Base-by-base conservation (phyloP, 1,140 invertebrate genomes). In the Drosophila pectinifera region DNA sequence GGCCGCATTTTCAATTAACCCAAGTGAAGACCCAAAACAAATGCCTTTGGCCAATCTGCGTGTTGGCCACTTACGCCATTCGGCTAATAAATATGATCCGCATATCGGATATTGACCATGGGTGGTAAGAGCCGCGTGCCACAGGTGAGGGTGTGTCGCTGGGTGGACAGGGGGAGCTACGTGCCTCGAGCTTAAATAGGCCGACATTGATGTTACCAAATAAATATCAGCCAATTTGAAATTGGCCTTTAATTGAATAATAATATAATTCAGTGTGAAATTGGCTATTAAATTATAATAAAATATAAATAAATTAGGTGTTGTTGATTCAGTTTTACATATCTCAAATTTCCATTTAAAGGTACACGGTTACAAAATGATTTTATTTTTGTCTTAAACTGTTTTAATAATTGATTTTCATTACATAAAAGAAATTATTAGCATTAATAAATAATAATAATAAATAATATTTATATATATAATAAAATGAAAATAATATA, bases 101-200 rank as follows among this genome's bases (percentile, higher is more conserved):
- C 63, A 86, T 75, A 85, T 78, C 42, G 31, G 75, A 88, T 88
- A 78, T 85, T 82, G 69, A 78, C 81, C 68, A 86, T 69, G 69
- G 58, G 55, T 24, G 64, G 36, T 39, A 31, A 22, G 13, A 3
- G 41, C 22, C 61, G 73, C 38, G 51, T 42, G 49, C n/a, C 57
- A 24, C 10, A 4, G n/a, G n/a, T n/a, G n/a, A n/a, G 16, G 51
- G 22, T n/a, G 51, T 62, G 34, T 8, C 22, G 10, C n/a, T 22
- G 48, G 42, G 45, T 34, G 28, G 36, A 31, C 16, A 31, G 18
- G 18, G 22, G 41, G 43, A 55, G 38, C 16, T 22, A 16, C 24
- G 26, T 31, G 20, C 24, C n/a, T n/a, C 20, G 34, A 28, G 49
- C 24, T 24, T 16, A 13, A 43, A 34, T 16, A 46, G 26, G 31